Percentiles rank a stretch among this genome's conserved stretches.
phyloP scores from a whole-genome alignment of 2,797 vertebrate species.

The Agapornis canus region DNA sequence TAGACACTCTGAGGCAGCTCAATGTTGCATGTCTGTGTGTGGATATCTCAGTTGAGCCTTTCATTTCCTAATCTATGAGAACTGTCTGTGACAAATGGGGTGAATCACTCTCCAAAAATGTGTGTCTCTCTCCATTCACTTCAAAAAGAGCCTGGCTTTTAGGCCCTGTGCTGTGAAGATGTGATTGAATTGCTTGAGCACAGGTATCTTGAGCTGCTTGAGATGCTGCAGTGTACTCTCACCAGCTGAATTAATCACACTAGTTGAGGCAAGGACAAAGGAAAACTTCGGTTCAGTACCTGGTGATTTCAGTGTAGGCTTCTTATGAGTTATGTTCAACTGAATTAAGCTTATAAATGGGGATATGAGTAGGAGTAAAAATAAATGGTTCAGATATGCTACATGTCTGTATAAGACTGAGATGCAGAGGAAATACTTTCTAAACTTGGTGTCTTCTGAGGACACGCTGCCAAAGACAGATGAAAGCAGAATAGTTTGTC shows the following conservation, averaged over 20 bases:
- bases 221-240: neutral
- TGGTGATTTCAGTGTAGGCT: neutral
- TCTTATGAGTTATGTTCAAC: neutral
- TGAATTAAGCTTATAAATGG: neutral
- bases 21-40: neutral
- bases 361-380: neutral
- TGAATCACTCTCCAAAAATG: neutral
- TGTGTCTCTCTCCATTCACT: constrained; percentile 1
- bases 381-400: neutral
- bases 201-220: neutral
- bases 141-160: neutral
- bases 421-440: neutral
- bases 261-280: neutral
- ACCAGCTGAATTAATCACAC: neutral
- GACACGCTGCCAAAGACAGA: neutral
- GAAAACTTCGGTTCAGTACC: neutral
- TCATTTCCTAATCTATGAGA: neutral
- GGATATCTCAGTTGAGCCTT: neutral
- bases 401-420: neutral
- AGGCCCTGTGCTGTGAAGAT: neutral
- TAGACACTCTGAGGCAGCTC: neutral
- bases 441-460: neutral
- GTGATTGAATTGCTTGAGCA: neutral
- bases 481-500: neutral
- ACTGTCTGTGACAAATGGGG: neutral